Evolutionary conservation across 2,113 vertebrate genomes (phyloP).

Genomic region (Crotalus horridus): DNA sequence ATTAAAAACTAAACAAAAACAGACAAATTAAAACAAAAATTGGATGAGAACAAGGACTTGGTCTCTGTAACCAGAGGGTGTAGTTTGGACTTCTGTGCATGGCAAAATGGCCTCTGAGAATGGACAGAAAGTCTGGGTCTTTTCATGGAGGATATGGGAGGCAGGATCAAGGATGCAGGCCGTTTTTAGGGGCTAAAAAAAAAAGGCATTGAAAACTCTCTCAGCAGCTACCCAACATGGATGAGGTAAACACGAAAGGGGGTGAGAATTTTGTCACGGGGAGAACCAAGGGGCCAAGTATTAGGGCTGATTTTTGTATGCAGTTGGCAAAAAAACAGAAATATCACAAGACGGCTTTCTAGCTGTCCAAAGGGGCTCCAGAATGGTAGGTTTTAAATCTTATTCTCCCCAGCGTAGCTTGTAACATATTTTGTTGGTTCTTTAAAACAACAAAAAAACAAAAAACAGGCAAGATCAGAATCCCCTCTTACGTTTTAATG

Average conservation of each 20-base stretch:
- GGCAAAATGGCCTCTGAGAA: background rate
- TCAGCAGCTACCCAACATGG: background rate
- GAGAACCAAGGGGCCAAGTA: background rate
- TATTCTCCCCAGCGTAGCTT: background rate
- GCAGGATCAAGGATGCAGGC: background rate
- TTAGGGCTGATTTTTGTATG: background rate
- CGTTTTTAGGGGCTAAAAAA: background rate
- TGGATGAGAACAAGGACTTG: background rate
- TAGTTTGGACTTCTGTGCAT: background rate
- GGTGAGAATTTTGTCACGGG: background rate
- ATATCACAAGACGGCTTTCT: background rate
- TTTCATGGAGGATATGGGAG: background rate
- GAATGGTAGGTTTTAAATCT: background rate
- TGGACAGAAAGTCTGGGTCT: background rate
- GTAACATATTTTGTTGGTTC: background rate
- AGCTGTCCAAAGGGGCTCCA: background rate
- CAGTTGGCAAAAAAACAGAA: background rate
- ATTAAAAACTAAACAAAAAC: background rate
- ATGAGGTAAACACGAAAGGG: background rate
- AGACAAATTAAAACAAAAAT: background rate
- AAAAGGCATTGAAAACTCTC: background rate
- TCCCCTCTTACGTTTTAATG: background rate
- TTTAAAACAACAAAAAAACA: background rate
- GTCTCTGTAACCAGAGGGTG: slow-evolving; percentile 18
- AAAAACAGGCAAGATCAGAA: background rate